These are phyloP conservation scores for Tenthredo livida DNA, from an alignment of 2,888 invertebrate species.

Conservation along the genomic window DNA sequence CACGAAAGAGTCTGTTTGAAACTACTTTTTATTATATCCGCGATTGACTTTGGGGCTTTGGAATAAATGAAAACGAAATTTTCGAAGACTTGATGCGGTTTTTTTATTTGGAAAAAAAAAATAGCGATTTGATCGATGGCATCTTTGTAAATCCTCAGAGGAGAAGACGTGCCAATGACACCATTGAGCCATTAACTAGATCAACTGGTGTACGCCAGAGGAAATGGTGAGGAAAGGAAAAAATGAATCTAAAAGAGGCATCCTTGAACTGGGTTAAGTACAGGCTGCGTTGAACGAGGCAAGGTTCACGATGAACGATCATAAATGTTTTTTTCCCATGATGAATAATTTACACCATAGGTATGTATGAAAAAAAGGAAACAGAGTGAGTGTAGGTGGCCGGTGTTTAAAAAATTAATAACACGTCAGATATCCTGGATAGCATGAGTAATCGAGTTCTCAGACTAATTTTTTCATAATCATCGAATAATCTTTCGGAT, in stretches of 20 bases:
- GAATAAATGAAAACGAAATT: too few relatives aligned
- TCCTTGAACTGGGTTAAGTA: constrained; percentile 37
- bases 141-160: background rate
- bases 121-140: background rate
- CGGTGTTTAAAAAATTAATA: constrained; percentile 29
- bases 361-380: too few relatives aligned
- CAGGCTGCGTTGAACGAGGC: background rate
- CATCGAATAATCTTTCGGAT: too few relatives aligned
- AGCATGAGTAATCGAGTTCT: background rate
- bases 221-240: background rate
- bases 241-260: background rate
- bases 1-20: background rate
- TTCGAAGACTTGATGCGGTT: too few relatives aligned
- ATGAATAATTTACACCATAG: constrained; percentile 44
- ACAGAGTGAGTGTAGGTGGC: background rate
- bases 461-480: background rate
- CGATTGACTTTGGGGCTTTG: too few relatives aligned
- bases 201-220: background rate
- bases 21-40: too few relatives aligned
- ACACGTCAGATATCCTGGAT: constrained; percentile 13
- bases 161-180: background rate
- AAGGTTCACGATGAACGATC: constrained; percentile 31
- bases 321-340: constrained; percentile 37
- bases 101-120: too few relatives aligned
- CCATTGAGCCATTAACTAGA: constrained; percentile 4